These are phyloP conservation scores for Philereme transversata DNA, from an alignment of 2,888 invertebrate genomes.

Conservation along the genomic window DNA sequence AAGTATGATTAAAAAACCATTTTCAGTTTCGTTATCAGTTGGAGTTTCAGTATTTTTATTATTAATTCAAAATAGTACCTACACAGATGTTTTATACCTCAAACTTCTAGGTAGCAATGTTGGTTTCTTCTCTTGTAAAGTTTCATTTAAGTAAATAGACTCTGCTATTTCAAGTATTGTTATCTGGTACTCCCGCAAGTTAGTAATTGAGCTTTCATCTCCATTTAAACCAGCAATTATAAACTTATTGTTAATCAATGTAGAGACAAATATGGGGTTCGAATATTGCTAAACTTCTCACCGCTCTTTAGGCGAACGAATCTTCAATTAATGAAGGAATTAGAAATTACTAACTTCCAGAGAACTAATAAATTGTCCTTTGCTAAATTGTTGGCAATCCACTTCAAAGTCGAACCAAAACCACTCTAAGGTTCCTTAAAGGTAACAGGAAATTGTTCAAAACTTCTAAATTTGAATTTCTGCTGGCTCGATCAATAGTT, in stretches of 20 bases:
- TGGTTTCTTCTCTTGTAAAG: no score
- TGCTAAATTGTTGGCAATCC: slow-evolving; percentile 21
- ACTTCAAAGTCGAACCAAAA: slow-evolving; percentile 22
- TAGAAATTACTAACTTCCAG: slow-evolving; percentile 60
- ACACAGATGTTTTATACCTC: no score
- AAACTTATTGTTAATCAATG: slow-evolving; percentile 62
- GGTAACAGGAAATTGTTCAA: slow-evolving; percentile 22
- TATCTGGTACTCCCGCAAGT: slow-evolving; percentile 8
- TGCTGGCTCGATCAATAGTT: slow-evolving; percentile 18
- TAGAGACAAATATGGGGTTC: slow-evolving; percentile 63
- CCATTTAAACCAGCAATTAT: slow-evolving; percentile 44
- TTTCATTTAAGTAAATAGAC: no score
- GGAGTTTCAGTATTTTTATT: no score
- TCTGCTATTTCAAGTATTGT: not conserved
- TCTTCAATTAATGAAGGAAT: slow-evolving; percentile 69
- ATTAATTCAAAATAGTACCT: no score
- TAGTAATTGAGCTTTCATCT: slow-evolving; percentile 25
- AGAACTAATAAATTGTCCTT: slow-evolving; percentile 61
- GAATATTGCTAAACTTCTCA: slow-evolving; percentile 65
- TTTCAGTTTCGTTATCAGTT: no score
- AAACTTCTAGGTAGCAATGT: no score
- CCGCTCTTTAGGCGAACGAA: slow-evolving; percentile 55
- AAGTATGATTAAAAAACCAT: no score
- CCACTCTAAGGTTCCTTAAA: not conserved
- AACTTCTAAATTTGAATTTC: slow-evolving; percentile 20